These are phyloP conservation scores for Melitaea cinxia DNA, from an alignment of 1,140 invertebrate genomes.

Conservation along the genomic window DNA sequence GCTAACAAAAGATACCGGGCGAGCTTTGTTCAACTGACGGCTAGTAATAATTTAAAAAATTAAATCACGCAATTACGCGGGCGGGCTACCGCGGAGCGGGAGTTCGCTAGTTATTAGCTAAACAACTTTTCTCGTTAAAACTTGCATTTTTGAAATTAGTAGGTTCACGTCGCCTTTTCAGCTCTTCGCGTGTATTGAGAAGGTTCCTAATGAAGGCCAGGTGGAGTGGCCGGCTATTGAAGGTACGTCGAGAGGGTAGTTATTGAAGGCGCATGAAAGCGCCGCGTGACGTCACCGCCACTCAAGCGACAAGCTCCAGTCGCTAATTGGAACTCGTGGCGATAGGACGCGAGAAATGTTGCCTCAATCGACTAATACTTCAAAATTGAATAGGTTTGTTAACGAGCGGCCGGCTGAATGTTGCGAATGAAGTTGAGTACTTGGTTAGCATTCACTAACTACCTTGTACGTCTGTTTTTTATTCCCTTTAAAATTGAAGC, in stretches of 20 bases:
- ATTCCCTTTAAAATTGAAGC: conserved; percentile 49
- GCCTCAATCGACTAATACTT: conserved; percentile 80
- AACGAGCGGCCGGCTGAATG: conserved; percentile 77
- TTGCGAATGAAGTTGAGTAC: conserved; percentile 68
- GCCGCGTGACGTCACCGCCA: conserved; percentile 76
- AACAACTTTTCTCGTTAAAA: conserved; percentile 76
- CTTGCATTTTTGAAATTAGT: conserved; percentile 74
- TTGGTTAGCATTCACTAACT: conserved; percentile 66
- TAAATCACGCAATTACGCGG: conserved; percentile 67
- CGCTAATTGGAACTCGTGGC: conserved; percentile 80
- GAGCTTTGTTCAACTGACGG: conserved; percentile 71
- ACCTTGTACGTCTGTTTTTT: conserved; percentile 57
- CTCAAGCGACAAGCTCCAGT: conserved; percentile 75
- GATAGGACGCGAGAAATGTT: conserved; percentile 78
- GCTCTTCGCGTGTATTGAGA: conserved; percentile 70
- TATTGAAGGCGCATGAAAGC: conserved; percentile 76
- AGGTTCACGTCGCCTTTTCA: conserved; percentile 69
- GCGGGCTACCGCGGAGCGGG: conserved; percentile 40
- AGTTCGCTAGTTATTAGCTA: conserved; percentile 69
- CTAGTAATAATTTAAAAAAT: conserved; percentile 73
- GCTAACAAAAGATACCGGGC: conserved; percentile 71
- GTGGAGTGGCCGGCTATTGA: conserved; percentile 77
- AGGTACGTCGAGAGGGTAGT: conserved; percentile 77
- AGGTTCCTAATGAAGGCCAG: conserved; percentile 78
- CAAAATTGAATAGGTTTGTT: conserved; percentile 79